Evolutionary conservation across 2,797 vertebrate genomes (phyloP), one percentile per base, ranked within the genome.

Genomic region (Triplophysa yarkandensis): DNA sequence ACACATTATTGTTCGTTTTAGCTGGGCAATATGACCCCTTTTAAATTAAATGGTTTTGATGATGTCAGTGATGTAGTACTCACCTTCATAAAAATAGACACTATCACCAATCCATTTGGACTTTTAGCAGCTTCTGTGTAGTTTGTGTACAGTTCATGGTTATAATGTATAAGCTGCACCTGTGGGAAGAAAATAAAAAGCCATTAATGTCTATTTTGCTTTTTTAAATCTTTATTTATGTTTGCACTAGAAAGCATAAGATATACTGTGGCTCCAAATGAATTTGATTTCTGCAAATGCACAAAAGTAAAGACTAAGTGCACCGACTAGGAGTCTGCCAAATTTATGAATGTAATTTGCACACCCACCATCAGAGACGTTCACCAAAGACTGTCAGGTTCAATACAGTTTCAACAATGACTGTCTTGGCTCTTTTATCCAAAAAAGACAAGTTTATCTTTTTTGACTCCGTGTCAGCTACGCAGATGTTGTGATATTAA

Each of bases 71-170:
- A n/a, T 41, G 11, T 54, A 25, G 54, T 32, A 58, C 89, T 94
- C 89, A 98, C 97, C 94, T 98, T 99, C 94, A 99, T 98, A 92
- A 99, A 99, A 94, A 99, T 99, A 85, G 97, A 97, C 88, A 99
- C 95, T 84, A 98, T 91, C 88, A 98, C 96, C 89, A 99, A 89
- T 85, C 97, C 97, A 25, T 98, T 98, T 21, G 97, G 97, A 90
- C 96, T 99, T 88, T 95, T 98, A 60, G 97, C 95, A 86, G 97
- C 97, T 91, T 99, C 97, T 85, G 96, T 98, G 79, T 97, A 93
- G 74, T 99, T 98, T 82, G 95, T 95, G 78, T 99, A 99, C 79
- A 99, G 89, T 87, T 99, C 97, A 0, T 99, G 96, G 88, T 99
- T 99, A 88, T 99, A 99, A 90, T 99, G 97, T 88, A 99, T 98